Percentiles rank a stretch among this genome's conserved stretches.
Evolutionary conservation across 2,113 vertebrate species (phyloP).

Genomic region (Guaruba guarouba): DNA sequence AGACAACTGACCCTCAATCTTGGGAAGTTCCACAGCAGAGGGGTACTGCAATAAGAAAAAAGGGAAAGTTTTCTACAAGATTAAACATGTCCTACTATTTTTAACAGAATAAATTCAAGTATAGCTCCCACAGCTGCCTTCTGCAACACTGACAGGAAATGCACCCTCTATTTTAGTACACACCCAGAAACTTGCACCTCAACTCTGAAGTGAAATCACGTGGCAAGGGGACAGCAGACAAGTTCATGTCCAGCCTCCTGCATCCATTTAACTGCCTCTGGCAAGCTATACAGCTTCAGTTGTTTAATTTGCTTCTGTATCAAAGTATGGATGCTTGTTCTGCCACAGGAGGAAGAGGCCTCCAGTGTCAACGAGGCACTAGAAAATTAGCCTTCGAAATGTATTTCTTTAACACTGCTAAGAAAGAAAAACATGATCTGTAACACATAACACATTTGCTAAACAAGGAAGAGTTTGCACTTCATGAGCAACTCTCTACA

Average conservation of each 20-base stretch:
- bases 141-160: background rate
- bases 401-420: background rate
- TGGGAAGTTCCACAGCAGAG: conserved; percentile 74
- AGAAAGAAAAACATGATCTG: background rate
- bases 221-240: background rate
- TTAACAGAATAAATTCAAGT: background rate
- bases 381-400: background rate
- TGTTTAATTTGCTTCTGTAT: background rate
- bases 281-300: background rate
- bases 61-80: background rate
- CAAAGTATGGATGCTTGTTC: background rate
- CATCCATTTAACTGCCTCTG: background rate
- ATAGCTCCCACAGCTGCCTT: background rate
- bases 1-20: conserved; percentile 81
- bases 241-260: background rate
- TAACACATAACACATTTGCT: background rate
- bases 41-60: conserved; percentile 75
- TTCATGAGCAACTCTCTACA: background rate
- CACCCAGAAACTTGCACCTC: background rate
- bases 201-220: background rate
- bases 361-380: background rate
- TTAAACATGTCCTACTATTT: background rate
- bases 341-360: background rate
- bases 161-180: background rate
- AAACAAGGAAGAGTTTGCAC: background rate